Base-by-base conservation (phyloP, 1,140 invertebrate genomes). In the Brachionus plicatilis region DNA sequence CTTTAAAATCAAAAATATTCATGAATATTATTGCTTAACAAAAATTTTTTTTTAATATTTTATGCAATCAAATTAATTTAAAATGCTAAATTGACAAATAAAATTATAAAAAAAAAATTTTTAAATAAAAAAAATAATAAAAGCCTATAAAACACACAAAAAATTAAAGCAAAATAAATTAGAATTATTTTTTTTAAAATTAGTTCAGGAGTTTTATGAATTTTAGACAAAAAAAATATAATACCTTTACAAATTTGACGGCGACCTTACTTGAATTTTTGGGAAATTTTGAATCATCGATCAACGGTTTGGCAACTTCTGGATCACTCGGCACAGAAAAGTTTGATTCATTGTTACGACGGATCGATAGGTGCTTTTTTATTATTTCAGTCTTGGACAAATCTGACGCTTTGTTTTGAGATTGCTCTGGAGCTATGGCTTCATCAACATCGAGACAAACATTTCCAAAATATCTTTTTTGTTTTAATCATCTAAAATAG, bases 211-310 rank as follows among this genome's bases (percentile, higher is more conserved):
- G n/a, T n/a, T n/a, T n/a, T n/a, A n/a, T n/a, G n/a, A n/a, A n/a
- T n/a, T n/a, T n/a, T n/a, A n/a, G n/a, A n/a, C n/a, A 29, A 50
- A 80, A 65, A 80, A 56, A 80, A 24, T 11, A 0, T 27, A 37
- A 53, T 43, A 82, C 79, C 79, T 82, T 82, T 82, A 7, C 53
- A 60, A 24, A 82, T 82, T 82, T 82, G 20, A 82, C 79, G 12
- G 79, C 79, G 0, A 65, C 79, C 45, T 12, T 12, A n/a, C 29
- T 53, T 3, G 53, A 45, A 45, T 82, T 82, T 60, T 82, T 60
- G 7, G 53, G 33, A 0, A 82, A 17, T 29, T 76, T 76, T 17
- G 66, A 24, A 5, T 68, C 27, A 45, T 76, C 72, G 24, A 76
- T 76, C 11, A 82, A 27, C 1, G 79, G 79, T 37, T 68, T 37